Base-by-base conservation (phyloP, 2,113 vertebrate species). In the Bos indicus region DNA sequence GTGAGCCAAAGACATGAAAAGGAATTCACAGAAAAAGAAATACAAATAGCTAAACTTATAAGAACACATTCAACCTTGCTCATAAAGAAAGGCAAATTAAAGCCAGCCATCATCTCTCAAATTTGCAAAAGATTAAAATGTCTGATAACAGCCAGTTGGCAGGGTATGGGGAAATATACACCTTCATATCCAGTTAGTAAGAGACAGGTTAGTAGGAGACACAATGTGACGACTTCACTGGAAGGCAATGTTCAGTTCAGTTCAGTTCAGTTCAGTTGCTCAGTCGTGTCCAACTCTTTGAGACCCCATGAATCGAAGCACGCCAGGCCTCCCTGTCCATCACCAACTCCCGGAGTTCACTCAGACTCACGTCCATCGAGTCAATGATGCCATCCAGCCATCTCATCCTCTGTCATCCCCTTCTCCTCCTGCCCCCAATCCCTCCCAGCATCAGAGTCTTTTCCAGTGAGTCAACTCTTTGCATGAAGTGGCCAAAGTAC, bases 121-220 rank as follows among this genome's bases (percentile, higher is more conserved):
- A 97, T 96, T 85, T 84, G 87, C 94, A 91, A 71, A 97, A 97
- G 97, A 97, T 96, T 25, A 33, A 92, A 74, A 83, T 9, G 28
- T 71, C 94, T 97, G 97, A 97, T 95, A 96, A 51, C 67, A 67
- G 21, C 19, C 59, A 6, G 77, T 62, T 60, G 96, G 94, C 92
- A 93, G 97, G 93, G 90, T 25, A 85, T 95, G 92, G 54, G 93
- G 89, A 85, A 71, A 14, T 1, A 77, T 56, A 91, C 85, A 43
- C 82, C 83, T 82, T 93, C 91, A 93, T 25, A 93, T 94, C 93
- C 71, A 60, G 95, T 91, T 84, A 54, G 10, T 74, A 74, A 12
- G 36, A 74, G n/a, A 74, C 36, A 74, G 40, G 87, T 93, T 85
- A 48, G 87, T 1, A 26, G 67, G 62, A 84, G 57, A 80, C 17